These are phyloP conservation scores for Prionace glauca DNA, from an alignment of 2,797 vertebrate species.

Conservation along the genomic window DNA sequence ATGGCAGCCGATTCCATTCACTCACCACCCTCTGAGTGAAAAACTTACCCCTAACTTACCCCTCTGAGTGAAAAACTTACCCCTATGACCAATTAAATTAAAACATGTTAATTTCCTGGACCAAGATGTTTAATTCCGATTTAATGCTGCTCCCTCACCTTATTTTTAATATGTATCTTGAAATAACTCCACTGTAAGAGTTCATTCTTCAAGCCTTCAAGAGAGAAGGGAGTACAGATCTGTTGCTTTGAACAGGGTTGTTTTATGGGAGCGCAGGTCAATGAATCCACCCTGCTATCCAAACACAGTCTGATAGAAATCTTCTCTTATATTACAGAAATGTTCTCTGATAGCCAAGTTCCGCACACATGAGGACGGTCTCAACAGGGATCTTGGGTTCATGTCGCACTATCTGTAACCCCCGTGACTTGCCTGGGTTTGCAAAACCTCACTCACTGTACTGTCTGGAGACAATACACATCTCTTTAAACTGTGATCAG, in stretches of 20 bases:
- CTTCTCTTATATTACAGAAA: background rate
- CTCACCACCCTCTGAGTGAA: too few species aligned
- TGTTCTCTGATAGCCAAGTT: too few species aligned
- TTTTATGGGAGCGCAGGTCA: background rate
- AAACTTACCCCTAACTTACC: too few species aligned
- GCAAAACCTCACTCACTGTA: too few species aligned
- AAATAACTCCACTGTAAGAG: background rate
- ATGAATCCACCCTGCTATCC: background rate
- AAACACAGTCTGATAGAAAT: background rate
- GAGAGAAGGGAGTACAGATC: background rate
- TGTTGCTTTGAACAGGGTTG: background rate
- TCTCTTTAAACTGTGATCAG: too few species aligned
- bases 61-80: too few species aligned
- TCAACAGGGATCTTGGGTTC: too few species aligned
- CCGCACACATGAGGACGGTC: too few species aligned
- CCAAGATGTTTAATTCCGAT: background rate
- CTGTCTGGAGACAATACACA: too few species aligned
- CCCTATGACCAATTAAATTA: background rate
- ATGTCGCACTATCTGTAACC: too few species aligned
- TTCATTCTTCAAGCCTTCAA: background rate
- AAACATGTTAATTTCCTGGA: background rate
- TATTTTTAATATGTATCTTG: background rate
- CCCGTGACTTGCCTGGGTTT: too few species aligned
- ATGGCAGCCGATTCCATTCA: too few species aligned
- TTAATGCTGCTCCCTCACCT: background rate